A percentile compares a stretch with the other conserved stretches of the same genome.
Conservation (phyloP, 64 coral and sea anemone species). For the Actinia tenebrosa region DNA sequence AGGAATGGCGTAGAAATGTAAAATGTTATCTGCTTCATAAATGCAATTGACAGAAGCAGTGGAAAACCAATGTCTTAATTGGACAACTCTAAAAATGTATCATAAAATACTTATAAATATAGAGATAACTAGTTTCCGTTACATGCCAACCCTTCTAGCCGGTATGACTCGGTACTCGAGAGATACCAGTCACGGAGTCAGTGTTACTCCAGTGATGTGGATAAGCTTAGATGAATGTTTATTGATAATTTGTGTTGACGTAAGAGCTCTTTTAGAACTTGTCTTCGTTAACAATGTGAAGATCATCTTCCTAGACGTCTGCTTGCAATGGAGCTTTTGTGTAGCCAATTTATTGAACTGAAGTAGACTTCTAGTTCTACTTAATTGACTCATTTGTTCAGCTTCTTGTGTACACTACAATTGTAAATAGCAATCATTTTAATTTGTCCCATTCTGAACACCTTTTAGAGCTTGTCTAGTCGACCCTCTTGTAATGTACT, state of each 20-base stretch:
- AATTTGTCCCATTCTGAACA: neutral
- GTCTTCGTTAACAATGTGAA: neutral
- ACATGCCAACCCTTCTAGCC: too few relatives aligned
- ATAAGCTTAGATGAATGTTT: neutral
- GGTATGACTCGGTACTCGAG: too few relatives aligned
- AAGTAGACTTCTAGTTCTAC: too few relatives aligned
- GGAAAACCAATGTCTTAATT: too few relatives aligned
- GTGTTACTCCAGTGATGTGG: neutral
- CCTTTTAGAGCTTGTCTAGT: neutral
- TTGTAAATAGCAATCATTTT: neutral
- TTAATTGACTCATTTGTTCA: too few relatives aligned
- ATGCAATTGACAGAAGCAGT: neutral
- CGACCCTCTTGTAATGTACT: slow-evolving; percentile 9
- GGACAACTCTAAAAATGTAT: too few relatives aligned
- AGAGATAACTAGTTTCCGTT: too few relatives aligned
- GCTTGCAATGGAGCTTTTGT: too few relatives aligned
- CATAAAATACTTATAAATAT: too few relatives aligned
- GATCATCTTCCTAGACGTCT: neutral
- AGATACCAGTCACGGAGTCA: too few relatives aligned
- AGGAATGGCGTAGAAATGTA: neutral
- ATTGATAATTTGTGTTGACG: slow-evolving; percentile 3
- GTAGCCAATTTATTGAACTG: too few relatives aligned
- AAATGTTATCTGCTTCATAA: neutral
- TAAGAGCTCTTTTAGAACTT: neutral
- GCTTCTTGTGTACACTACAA: too few relatives aligned